Percentiles rank a stretch among this genome's conserved stretches.
Conservation (phyloP, 1,140 invertebrate species). For the Maniola jurtina region DNA sequence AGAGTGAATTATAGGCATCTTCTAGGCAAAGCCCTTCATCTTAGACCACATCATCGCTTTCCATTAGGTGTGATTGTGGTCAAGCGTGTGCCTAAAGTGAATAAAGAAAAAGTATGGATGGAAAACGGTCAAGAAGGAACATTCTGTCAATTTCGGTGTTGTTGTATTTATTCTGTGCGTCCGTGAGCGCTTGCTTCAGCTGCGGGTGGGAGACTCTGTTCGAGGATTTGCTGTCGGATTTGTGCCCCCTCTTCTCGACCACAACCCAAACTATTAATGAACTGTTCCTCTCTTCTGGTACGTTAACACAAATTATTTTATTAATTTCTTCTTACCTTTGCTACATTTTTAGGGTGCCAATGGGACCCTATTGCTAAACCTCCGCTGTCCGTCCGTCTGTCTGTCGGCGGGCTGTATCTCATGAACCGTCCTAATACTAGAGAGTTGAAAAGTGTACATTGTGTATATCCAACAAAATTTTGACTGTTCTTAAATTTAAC, state of each 20-base stretch:
- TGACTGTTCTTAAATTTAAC: no score
- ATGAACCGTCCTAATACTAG: no score
- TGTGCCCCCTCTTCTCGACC: slow-evolving; percentile 54
- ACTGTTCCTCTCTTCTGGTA: slow-evolving; percentile 6
- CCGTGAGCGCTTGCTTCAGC: slow-evolving; percentile 48
- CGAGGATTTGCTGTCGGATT: slow-evolving; percentile 49
- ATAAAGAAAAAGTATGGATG: slow-evolving; percentile 7
- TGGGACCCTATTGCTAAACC: neutral
- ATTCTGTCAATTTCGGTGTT: slow-evolving; percentile 36
- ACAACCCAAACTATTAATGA: slow-evolving; percentile 49
- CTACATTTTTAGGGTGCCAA: neutral
- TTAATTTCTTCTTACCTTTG: no score
- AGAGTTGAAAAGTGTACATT: no score
- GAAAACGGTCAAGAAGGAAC: slow-evolving; percentile 20
- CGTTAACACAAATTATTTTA: neutral
- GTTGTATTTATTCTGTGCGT: slow-evolving; percentile 41
- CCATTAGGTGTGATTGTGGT: no score
- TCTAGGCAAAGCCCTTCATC: no score
- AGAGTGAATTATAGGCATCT: no score
- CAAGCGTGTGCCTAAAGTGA: no score
- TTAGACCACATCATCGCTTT: no score
- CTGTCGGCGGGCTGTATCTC: no score
- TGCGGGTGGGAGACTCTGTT: slow-evolving; percentile 52
- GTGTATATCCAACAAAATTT: no score
- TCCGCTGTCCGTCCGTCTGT: neutral